These are phyloP conservation scores for Pseudotriccus pelzelni DNA, from an alignment of 2,797 vertebrate genomes.

Conservation along the genomic window DNA sequence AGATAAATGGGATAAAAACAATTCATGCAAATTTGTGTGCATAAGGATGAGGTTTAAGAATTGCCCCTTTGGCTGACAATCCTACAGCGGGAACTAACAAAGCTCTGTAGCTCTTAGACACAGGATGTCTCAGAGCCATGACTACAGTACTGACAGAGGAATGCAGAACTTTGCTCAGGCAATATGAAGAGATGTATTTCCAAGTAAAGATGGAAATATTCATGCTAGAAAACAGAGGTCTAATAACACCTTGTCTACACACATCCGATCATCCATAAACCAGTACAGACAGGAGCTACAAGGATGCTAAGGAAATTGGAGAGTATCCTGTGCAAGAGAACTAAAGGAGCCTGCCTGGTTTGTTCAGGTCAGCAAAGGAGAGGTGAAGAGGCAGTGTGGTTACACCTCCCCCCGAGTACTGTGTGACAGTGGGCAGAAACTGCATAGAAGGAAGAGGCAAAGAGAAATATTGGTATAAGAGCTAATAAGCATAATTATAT, in stretches of 20 bases:
- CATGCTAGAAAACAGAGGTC: background rate
- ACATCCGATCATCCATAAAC: background rate
- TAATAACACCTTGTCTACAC: background rate
- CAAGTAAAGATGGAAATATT: background rate
- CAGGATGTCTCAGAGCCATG: background rate
- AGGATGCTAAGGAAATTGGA: background rate
- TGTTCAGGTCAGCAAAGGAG: background rate
- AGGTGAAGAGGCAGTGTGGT: background rate
- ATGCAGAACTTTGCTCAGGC: background rate
- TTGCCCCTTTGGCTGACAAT: background rate
- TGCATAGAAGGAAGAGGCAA: background rate
- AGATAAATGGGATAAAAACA: background rate
- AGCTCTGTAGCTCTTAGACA: background rate
- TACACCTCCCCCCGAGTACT: background rate
- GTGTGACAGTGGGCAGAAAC: background rate
- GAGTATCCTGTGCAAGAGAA: background rate
- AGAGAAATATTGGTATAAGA: background rate
- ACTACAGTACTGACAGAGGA: background rate
- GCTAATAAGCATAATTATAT: background rate
- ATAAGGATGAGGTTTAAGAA: background rate
- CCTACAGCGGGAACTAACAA: background rate
- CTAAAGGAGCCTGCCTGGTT: background rate
- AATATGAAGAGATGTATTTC: background rate
- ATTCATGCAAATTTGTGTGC: background rate
- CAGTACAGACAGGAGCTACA: background rate